Evolutionary conservation across 2,797 vertebrate genomes (phyloP).

Genomic region (Calcarius lapponicus): DNA sequence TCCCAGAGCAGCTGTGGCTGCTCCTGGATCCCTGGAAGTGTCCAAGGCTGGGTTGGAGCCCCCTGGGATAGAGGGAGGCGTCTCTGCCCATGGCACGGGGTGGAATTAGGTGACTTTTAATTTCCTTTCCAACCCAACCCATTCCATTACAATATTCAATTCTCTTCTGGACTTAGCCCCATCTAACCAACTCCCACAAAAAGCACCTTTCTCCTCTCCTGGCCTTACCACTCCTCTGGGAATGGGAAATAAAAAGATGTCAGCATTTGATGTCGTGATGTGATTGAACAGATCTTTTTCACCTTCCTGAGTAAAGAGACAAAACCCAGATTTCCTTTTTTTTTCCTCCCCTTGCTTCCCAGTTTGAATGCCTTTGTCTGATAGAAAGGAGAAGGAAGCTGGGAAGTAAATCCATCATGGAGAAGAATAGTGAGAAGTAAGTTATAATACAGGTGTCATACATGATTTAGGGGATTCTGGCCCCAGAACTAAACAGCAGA

Average conservation of each 20-base stretch:
- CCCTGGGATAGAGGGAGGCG: neutral
- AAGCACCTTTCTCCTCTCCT: neutral
- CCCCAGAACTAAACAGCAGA: neutral
- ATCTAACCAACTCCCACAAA: neutral
- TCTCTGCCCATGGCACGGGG: neutral
- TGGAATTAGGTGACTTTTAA: neutral
- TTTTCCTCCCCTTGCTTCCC: neutral
- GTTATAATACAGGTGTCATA: conserved; percentile 46
- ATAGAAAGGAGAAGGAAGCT: conserved; percentile 4
- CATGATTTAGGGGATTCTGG: conserved; percentile 56
- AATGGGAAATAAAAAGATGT: neutral
- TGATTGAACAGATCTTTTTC: neutral
- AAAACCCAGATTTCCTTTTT: neutral
- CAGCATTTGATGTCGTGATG: neutral
- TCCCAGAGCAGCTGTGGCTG: neutral
- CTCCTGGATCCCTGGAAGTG: neutral
- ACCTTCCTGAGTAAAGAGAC: neutral
- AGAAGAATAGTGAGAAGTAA: conserved; percentile 26
- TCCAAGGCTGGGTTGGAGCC: neutral
- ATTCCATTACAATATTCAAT: neutral
- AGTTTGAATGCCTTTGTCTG: conserved; percentile 1
- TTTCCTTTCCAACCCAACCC: neutral
- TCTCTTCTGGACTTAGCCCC: fast-evolving
- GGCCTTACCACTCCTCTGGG: neutral
- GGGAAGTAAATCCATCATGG: conserved; percentile 17